These are phyloP conservation scores for Nudaria mundana DNA, from an alignment of 2,888 invertebrate genomes.

Conservation along the genomic window DNA sequence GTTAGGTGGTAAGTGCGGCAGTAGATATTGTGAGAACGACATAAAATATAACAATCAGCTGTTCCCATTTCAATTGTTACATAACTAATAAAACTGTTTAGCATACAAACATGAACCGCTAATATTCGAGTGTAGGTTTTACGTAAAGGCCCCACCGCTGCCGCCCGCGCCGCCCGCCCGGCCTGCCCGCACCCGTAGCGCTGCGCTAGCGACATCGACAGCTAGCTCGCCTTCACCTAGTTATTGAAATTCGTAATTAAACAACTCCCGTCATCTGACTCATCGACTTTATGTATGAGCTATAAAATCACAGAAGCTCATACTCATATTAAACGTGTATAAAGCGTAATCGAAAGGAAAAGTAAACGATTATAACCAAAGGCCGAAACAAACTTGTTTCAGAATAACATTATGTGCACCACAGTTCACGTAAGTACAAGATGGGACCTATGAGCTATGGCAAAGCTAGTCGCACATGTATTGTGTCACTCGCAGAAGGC, in stretches of 20 bases:
- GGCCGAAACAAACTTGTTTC: slow-evolving; percentile 5
- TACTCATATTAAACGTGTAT: slow-evolving; percentile 18
- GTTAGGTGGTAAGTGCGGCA: too few species aligned
- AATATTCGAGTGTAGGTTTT: slow-evolving; percentile 18
- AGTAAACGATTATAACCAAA: slow-evolving; percentile 15
- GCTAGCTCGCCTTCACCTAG: slow-evolving; percentile 63
- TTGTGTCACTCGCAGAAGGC: too few species aligned
- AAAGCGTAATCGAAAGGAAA: slow-evolving; percentile 22
- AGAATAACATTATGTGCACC: not conserved
- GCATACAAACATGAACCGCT: slow-evolving; percentile 6
- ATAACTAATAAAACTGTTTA: slow-evolving; percentile 7
- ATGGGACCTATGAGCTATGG: too few species aligned
- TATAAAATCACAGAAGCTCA: slow-evolving; percentile 22
- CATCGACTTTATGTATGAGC: slow-evolving; percentile 30
- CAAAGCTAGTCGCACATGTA: too few species aligned
- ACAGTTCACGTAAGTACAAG: slow-evolving; percentile 1
- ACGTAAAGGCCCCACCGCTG: slow-evolving; percentile 17
- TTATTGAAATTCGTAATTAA: slow-evolving; percentile 42
- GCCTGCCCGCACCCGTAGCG: too few species aligned
- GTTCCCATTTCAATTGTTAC: slow-evolving; percentile 15
- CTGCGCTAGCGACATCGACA: too few species aligned
- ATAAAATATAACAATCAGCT: slow-evolving; percentile 1
- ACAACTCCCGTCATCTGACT: slow-evolving; percentile 25
- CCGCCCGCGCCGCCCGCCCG: too few species aligned
- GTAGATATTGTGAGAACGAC: not conserved